A percentile compares a stretch with the other conserved stretches of the same genome.
Evolutionary conservation across 2,113 vertebrate genomes (phyloP).

Genomic region (Erythrolamprus reginae): DNA sequence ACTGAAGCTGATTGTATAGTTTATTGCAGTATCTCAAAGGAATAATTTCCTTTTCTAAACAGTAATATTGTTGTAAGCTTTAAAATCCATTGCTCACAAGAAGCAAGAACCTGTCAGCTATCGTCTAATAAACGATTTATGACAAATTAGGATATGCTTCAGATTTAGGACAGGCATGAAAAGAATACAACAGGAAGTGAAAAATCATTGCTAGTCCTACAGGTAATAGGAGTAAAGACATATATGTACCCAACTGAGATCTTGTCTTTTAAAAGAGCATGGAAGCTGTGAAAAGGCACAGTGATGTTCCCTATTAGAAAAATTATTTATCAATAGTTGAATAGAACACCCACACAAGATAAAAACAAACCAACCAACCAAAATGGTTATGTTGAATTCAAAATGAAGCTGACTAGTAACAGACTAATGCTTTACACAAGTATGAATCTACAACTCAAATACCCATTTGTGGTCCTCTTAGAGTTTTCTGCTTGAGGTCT

Average conservation of each 20-base stretch:
- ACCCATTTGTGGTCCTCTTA: neutral
- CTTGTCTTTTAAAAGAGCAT: neutral
- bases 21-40: neutral
- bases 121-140: neutral
- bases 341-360: neutral
- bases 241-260: neutral
- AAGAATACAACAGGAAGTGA: neutral
- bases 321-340: neutral
- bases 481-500: neutral
- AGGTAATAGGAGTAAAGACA: neutral
- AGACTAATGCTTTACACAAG: neutral
- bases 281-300: neutral
- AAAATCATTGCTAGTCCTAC: neutral
- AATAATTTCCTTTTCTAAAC: neutral
- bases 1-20: neutral
- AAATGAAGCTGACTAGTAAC: neutral
- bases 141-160: neutral
- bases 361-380: neutral
- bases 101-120: neutral
- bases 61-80: neutral
- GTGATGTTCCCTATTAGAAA: neutral
- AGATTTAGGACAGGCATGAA: neutral
- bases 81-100: neutral
- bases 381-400: constrained; percentile 12
- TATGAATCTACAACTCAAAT: neutral